phyloP scores from a whole-genome alignment of 2,797 vertebrate species.

The Heliangelus exortis region DNA sequence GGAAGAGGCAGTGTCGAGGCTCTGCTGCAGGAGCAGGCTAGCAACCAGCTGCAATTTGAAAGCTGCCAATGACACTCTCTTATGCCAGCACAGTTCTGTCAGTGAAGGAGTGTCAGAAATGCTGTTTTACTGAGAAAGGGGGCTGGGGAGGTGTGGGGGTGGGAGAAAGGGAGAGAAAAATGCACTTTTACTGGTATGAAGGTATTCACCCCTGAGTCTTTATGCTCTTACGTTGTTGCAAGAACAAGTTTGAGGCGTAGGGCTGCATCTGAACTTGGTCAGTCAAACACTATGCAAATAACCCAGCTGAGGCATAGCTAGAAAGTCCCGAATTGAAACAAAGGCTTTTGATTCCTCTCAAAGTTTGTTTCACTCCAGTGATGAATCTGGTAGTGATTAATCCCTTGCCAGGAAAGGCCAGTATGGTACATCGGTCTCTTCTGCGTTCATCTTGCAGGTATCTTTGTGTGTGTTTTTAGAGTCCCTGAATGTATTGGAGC shows the following conservation, averaged over 20 bases:
- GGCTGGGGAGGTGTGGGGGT: too few species aligned
- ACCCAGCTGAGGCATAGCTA: accelerated
- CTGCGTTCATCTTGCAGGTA: accelerated
- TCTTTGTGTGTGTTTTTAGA: not conserved
- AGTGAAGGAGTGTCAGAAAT: not conserved
- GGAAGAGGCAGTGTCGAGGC: not conserved
- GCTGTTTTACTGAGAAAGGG: not conserved
- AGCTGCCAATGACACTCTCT: not conserved
- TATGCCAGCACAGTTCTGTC: not conserved
- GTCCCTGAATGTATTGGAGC: too few species aligned
- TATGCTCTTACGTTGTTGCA: not conserved
- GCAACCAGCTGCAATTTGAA: constrained; percentile 23
- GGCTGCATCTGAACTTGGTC: not conserved
- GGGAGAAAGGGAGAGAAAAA: not conserved
- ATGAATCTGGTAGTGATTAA: not conserved
- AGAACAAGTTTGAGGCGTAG: not conserved
- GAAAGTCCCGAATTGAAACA: not conserved
- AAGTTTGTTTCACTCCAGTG: not conserved
- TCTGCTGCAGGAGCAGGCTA: not conserved
- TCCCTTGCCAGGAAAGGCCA: not conserved
- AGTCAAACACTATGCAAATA: not conserved
- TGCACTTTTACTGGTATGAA: not conserved
- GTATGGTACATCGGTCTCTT: accelerated
- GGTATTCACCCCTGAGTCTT: accelerated
- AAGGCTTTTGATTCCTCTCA: not conserved